Evolutionary conservation across 2,888 invertebrate species (phyloP), one percentile per base, ranked within the genome.

Genomic region (Germaria angustata): DNA sequence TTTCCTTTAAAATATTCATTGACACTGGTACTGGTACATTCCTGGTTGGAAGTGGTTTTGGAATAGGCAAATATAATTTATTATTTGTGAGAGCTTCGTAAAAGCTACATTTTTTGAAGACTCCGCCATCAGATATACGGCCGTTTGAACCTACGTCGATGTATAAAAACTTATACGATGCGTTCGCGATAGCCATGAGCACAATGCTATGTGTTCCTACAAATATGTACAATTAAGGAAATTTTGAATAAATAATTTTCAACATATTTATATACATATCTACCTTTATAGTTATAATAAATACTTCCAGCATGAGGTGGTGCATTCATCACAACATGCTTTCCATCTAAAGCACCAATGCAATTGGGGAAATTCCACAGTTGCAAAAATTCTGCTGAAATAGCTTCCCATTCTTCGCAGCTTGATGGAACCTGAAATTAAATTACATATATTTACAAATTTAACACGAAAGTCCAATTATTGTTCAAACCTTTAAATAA

Each of bases 201-300:
- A 44, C 44, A 44, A 44, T 44, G 44, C 17, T 44, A 44, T 44
- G 17, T 44, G 17, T 44, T n/a, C 44, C 15, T 44, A 6, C 7
- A 44, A 44, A 44, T 2, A 17, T 28, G 28, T 28, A 44, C 17
- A 17, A n/a, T 44, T 44, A 28, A 28, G 28, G 28, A 28, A 28
- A 28, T 28, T 28, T 28, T 28, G 6, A 28, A 28, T 28, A 28
- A 28, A 28, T 28, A 28, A 28, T 28, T 28, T 28, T 28, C 28
- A 28, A 28, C 28, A 49, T 28, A 28, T 28, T 28, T 28, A 28
- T 28, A 66, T 28, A 28, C 6, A 66, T 28, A 28, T 61, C 2
- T 61, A 49, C 75, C 73, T 68, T 80, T 68, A 53, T 80, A 80
- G 13, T 80, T 80, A 34, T 68, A 80, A 39, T 61, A 80, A 53